phyloP scores from a whole-genome alignment of 1,140 invertebrate genomes.

The Drosophila grimshawi region DNA sequence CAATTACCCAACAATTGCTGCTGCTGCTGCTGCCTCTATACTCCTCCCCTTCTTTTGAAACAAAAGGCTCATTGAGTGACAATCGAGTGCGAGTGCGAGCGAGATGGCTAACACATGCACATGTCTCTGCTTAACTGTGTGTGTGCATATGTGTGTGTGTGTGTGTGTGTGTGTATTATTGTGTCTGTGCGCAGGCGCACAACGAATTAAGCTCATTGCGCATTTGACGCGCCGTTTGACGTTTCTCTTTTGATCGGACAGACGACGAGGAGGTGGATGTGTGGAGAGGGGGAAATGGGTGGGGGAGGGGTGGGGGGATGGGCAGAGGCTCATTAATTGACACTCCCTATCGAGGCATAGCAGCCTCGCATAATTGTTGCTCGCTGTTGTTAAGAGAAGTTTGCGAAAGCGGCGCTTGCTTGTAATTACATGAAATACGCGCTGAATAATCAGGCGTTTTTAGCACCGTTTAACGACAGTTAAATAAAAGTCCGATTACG shows the following conservation, averaged over 20 bases:
- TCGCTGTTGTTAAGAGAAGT: constrained; percentile 33
- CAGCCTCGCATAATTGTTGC: constrained; percentile 10
- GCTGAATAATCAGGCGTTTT: constrained; percentile 68
- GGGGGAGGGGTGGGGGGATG: neutral
- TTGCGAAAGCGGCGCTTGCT: constrained; percentile 50
- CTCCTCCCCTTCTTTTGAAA: constrained; percentile 43
- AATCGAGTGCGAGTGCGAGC: constrained; percentile 54
- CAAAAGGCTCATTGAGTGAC: constrained; percentile 61
- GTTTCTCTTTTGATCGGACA: constrained; percentile 53
- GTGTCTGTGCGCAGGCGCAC: constrained; percentile 57
- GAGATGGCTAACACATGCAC: constrained; percentile 16
- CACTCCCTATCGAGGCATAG: constrained; percentile 38
- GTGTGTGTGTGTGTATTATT: constrained; percentile 3
- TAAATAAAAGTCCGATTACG: constrained; percentile 16
- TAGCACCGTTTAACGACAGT: constrained; percentile 62
- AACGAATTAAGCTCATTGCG: constrained; percentile 79
- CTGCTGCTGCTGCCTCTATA: neutral
- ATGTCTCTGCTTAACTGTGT: too few species aligned
- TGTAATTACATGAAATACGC: constrained; percentile 70
- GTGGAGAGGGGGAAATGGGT: neutral
- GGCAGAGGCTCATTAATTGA: constrained; percentile 67
- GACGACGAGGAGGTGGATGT: neutral
- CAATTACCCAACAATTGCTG: constrained; percentile 42
- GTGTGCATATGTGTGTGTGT: neutral
- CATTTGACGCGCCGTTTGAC: constrained; percentile 76